Base-by-base conservation (phyloP, 2,888 invertebrate species). In the Papilio gigon region DNA sequence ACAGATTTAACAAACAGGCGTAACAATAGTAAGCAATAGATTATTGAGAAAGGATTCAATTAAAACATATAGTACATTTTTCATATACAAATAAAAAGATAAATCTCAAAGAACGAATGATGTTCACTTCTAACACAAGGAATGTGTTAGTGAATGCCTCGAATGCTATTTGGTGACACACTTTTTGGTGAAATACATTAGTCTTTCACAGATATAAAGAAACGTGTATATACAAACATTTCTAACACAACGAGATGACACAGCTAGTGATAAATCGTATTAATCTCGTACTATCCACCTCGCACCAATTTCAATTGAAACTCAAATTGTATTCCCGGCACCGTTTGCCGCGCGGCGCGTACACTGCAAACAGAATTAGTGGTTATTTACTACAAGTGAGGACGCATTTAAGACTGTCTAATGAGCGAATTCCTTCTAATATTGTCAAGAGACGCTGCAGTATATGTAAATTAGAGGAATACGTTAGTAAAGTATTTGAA, bases 261-360 rank as follows among this genome's bases (percentile, higher is more conserved):
- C 68, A 75, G 75, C 72, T 75, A 73, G 79, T 74, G 76, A 80
- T 81, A 77, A 78, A 81, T 79, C 76, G 74, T 73, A 66, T 74
- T 73, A 75, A 77, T 75, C 77, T 76, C 75, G 74, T 80, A 77
- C 78, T 80, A 77, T 81, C 77, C 78, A 78, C 76, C 78, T 77
- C 74, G 75, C 73, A 73, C 74, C 74, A 74, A 75, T 78, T 77
- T 58, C 76, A 80, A 83, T 82, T 84, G 79, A 78, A 81, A 83
- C 80, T 83, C 80, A 80, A 84, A 83, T 83, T 82, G 81, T 80
- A 74, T 80, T 78, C 75, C 76, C 76, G 74, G 77, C 79, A 78
- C 75, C 74, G 75, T 77, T 76, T 75, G 75, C 74, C 67, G 64
- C 60, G 67, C 20, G 58, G 22, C 30, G 40, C 59, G 50, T 58